phyloP scores from a whole-genome alignment of 1,140 invertebrate species.

The Eurosta solidaginis region DNA sequence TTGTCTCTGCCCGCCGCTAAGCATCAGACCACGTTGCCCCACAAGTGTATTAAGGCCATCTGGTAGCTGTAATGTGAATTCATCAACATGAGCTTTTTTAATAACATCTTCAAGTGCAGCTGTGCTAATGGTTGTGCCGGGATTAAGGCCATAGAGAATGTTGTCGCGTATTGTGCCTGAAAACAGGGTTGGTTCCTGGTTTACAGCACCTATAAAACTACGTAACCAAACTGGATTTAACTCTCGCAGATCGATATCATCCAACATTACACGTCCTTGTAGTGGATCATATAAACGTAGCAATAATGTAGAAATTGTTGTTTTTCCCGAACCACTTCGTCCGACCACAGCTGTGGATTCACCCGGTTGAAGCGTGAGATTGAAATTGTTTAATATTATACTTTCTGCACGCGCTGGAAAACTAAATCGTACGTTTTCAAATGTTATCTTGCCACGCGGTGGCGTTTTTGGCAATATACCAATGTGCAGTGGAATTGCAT shows the following conservation, averaged over 20 bases:
- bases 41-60: constrained; percentile 77
- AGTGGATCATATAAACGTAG: constrained; percentile 82
- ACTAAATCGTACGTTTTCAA: constrained; percentile 72
- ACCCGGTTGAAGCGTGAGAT: constrained; percentile 72
- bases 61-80: constrained; percentile 76
- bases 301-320: constrained; percentile 76
- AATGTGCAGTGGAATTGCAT: constrained; percentile 72
- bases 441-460: constrained; percentile 65
- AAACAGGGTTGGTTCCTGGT: constrained; percentile 82
- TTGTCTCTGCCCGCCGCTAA: constrained; percentile 87
- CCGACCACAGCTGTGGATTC: constrained; percentile 80
- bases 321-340: constrained; percentile 84
- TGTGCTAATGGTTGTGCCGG: constrained; percentile 59
- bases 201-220: constrained; percentile 77
- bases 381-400: constrained; percentile 70
- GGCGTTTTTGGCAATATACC: constrained; percentile 55
- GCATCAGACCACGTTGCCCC: constrained; percentile 79
- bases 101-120: constrained; percentile 67
- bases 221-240: constrained; percentile 75
- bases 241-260: constrained; percentile 68
- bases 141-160: constrained; percentile 78
- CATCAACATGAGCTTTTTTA: constrained; percentile 77
- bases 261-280: constrained; percentile 69
- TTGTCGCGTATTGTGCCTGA: constrained; percentile 81
- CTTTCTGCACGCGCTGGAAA: constrained; percentile 75